These are phyloP conservation scores for Champsocephalus esox DNA, from an alignment of 2,797 vertebrate species.

Conservation along the genomic window DNA sequence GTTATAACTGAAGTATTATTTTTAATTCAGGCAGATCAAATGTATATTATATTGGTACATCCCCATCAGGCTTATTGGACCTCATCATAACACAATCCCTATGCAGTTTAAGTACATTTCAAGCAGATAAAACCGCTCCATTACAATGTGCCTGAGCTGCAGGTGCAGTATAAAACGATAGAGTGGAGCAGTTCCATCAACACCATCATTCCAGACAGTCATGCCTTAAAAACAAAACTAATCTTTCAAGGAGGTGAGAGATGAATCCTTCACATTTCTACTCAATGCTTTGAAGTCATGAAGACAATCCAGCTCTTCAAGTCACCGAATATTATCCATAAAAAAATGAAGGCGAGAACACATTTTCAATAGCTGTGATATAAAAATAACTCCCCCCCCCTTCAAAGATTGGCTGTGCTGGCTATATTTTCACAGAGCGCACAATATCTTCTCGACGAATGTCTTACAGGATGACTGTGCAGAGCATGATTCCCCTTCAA, in stretches of 20 bases:
- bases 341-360: constrained; percentile 23
- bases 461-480: constrained; percentile 48
- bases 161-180: constrained; percentile 39
- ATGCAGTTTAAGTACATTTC: constrained; percentile 34
- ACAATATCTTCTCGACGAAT: constrained; percentile 59
- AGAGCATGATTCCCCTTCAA: constrained; percentile 45
- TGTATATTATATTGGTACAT: constrained; percentile 23
- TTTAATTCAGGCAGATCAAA: constrained; percentile 22
- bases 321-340: constrained; percentile 47
- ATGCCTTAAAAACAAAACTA: constrained; percentile 54
- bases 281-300: constrained; percentile 60
- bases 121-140: constrained; percentile 31
- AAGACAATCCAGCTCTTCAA: constrained; percentile 46
- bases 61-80: constrained; percentile 1
- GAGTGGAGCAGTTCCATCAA: constrained; percentile 50
- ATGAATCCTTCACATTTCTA: constrained; percentile 58
- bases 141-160: constrained; percentile 39
- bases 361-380: constrained; percentile 32
- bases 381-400: constrained; percentile 11
- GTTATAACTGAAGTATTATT: background rate
- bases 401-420: constrained; percentile 61
- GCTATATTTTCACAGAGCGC: constrained; percentile 57
- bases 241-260: constrained; percentile 33
- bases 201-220: constrained; percentile 49
- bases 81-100: constrained; percentile 8